Conservation (phyloP, 2,113 vertebrate genomes). For the Uria aalge region DNA sequence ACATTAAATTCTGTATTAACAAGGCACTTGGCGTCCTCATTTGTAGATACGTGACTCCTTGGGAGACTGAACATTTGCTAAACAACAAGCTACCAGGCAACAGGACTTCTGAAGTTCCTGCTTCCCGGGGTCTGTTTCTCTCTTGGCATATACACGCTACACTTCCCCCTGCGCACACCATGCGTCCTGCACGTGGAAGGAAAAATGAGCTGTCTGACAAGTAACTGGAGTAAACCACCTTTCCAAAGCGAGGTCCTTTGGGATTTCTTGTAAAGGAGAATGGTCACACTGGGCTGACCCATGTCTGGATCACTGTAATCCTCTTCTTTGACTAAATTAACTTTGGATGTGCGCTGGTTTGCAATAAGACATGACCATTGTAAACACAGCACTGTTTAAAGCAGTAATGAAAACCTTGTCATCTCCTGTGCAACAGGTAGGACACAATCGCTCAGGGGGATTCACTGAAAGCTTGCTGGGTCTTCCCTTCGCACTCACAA, state of each 20-base stretch:
- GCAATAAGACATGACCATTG: neutral
- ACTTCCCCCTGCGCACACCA: fast-evolving
- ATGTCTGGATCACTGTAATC: neutral
- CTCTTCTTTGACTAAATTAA: neutral
- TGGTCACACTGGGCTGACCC: neutral
- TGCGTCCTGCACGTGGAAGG: neutral
- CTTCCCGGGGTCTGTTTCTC: neutral
- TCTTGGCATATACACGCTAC: fast-evolving
- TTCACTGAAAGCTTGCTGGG: neutral
- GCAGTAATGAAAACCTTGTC: neutral
- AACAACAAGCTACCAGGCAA: neutral
- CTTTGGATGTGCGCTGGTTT: neutral
- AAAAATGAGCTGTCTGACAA: neutral
- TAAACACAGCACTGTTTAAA: neutral
- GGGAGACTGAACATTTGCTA: neutral
- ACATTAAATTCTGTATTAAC: constrained; percentile 60
- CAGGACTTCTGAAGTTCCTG: neutral
- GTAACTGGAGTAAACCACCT: neutral
- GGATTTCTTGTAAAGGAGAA: neutral
- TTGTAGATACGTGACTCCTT: neutral
- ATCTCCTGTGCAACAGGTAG: neutral
- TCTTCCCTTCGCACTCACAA: neutral
- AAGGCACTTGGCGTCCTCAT: constrained; percentile 36
- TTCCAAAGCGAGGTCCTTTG: neutral
- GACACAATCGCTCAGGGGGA: neutral